Evolutionary conservation across 2,888 invertebrate genomes (phyloP).

Genomic region (Boloria selene): DNA sequence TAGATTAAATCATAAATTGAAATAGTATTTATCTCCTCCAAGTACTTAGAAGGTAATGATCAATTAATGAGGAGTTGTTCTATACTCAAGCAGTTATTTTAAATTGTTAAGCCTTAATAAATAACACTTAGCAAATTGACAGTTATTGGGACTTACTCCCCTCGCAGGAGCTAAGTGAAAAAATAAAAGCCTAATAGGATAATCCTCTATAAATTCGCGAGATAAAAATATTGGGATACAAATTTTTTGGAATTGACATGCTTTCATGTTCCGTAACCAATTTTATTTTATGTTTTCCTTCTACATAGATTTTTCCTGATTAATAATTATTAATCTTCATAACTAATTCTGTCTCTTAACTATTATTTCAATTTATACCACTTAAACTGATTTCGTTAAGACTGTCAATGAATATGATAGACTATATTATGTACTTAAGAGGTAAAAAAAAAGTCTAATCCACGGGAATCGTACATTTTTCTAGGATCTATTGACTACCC

Average conservation of each 20-base stretch:
- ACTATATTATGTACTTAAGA: no score
- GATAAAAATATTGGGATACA: constrained; percentile 18
- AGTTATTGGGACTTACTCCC: constrained; percentile 36
- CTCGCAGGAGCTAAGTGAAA: constrained; percentile 37
- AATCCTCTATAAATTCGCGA: constrained; percentile 42
- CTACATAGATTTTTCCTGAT: no score
- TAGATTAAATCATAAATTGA: neutral
- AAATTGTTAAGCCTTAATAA: constrained; percentile 35
- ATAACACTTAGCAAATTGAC: constrained; percentile 40
- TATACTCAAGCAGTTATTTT: constrained; percentile 9
- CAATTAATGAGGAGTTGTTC: neutral
- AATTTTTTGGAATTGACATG: neutral
- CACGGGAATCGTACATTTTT: no score
- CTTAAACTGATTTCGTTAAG: no score
- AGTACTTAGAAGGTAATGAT: neutral
- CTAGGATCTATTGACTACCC: no score
- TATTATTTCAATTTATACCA: no score
- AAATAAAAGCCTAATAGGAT: constrained; percentile 53
- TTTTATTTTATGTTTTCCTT: no score
- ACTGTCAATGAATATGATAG: no score
- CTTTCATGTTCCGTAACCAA: neutral
- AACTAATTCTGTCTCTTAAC: no score
- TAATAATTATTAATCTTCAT: no score
- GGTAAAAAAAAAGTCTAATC: no score
- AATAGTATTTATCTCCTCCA: neutral